A percentile compares a stretch with the other conserved stretches of the same genome.
Conservation (phyloP, 1,140 invertebrate species). For the Nymphalis io region DNA sequence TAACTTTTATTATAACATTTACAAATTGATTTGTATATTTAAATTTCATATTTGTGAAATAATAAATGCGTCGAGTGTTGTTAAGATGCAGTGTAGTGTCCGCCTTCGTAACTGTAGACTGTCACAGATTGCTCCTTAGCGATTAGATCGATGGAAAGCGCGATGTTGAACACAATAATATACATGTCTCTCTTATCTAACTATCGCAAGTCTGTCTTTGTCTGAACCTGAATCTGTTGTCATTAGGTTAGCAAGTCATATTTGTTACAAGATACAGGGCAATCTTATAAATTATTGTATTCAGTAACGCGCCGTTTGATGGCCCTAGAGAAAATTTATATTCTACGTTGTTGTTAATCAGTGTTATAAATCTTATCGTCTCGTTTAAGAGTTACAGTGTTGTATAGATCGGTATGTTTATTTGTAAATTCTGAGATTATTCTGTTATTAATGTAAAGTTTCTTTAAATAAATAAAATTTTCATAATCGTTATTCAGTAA, state of each 20-base stretch:
- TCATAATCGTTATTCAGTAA: conserved; percentile 73
- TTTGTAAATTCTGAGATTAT: conserved; percentile 78
- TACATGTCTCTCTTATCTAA: background rate
- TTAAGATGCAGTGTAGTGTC: conserved; percentile 63
- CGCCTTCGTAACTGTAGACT: conserved; percentile 70
- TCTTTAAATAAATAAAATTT: conserved; percentile 80
- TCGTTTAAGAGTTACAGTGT: conserved; percentile 79
- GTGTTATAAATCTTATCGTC: conserved; percentile 78
- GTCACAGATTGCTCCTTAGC: conserved; percentile 69
- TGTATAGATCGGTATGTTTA: conserved; percentile 79
- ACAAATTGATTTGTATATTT: no score
- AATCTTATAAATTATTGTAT: conserved; percentile 55
- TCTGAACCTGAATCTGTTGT: conserved; percentile 17
- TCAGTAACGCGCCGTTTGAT: conserved; percentile 60
- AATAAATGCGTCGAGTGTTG: conserved; percentile 50
- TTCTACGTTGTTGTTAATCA: conserved; percentile 77
- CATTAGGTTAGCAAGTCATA: conserved; percentile 20
- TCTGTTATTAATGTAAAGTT: conserved; percentile 78
- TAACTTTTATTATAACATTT: no score
- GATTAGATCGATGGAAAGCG: conserved; percentile 65
- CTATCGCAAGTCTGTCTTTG: conserved; percentile 7
- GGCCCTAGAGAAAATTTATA: conserved; percentile 70
- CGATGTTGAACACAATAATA: conserved; percentile 65
- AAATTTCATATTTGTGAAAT: no score
- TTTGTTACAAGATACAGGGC: conserved; percentile 34